These are phyloP conservation scores for Lypha dubia DNA, from an alignment of 2,888 invertebrate genomes.

Conservation along the genomic window DNA sequence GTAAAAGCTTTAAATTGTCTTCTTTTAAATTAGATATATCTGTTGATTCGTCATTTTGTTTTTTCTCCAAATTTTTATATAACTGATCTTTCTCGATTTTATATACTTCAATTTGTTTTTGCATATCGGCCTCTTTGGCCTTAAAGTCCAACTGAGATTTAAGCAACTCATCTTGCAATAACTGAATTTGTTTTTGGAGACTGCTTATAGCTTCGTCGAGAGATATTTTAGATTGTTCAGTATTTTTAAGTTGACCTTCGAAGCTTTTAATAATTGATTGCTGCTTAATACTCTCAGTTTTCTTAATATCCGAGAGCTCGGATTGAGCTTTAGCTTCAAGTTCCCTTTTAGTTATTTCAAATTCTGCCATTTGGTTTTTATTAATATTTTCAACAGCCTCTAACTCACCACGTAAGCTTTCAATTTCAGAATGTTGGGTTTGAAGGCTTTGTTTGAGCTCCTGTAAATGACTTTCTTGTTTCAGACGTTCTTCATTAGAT, in stretches of 20 bases:
- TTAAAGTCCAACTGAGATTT: slow-evolving; percentile 74
- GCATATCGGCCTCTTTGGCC: slow-evolving; percentile 72
- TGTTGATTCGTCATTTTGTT: slow-evolving; percentile 67
- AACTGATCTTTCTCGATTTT: slow-evolving; percentile 66
- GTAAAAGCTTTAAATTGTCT: slow-evolving; percentile 68
- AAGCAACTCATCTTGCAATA: slow-evolving; percentile 74
- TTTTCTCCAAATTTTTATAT: slow-evolving; percentile 67
- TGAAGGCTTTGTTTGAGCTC: slow-evolving; percentile 76
- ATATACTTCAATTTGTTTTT: slow-evolving; percentile 71
- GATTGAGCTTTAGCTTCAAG: slow-evolving; percentile 45
- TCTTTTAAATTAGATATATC: slow-evolving; percentile 59
- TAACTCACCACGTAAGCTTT: slow-evolving; percentile 67
- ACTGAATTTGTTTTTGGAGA: slow-evolving; percentile 73
- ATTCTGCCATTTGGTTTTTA: slow-evolving; percentile 63
- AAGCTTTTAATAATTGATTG: slow-evolving; percentile 72
- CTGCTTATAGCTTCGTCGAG: slow-evolving; percentile 73
- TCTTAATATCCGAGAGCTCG: slow-evolving; percentile 65
- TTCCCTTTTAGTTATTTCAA: slow-evolving; percentile 65
- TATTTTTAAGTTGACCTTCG: slow-evolving; percentile 72
- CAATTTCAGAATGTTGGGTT: slow-evolving; percentile 71
- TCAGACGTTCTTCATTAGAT: slow-evolving; percentile 74
- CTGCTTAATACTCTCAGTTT: slow-evolving; percentile 67
- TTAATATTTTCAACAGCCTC: slow-evolving; percentile 51
- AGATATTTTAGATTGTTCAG: slow-evolving; percentile 70
- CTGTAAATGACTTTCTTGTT: slow-evolving; percentile 75